Conservation (phyloP, 2,113 vertebrate genomes). For the Catharus bicknelli region DNA sequence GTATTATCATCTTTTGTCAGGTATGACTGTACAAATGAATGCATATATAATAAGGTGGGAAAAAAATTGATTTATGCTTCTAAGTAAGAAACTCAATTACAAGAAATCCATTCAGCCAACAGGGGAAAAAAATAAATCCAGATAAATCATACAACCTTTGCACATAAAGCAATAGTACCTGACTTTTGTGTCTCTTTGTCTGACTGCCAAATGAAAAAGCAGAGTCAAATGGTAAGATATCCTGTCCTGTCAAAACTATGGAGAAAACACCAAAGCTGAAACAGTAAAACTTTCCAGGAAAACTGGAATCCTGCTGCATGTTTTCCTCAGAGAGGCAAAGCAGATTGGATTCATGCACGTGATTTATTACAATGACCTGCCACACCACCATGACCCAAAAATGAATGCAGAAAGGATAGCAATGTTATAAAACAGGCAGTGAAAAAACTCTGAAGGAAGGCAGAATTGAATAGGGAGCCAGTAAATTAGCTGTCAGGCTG, state of each 20-base stretch:
- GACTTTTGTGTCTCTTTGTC: neutral
- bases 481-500: constrained; percentile 77
- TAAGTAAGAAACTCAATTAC: neutral
- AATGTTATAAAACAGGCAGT: constrained; percentile 72
- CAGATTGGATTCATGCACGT: constrained; percentile 70
- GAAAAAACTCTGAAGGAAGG: constrained; percentile 77
- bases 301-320: constrained; percentile 79
- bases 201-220: neutral
- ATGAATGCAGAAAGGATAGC: constrained; percentile 72
- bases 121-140: neutral
- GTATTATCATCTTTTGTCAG: neutral
- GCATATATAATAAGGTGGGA: neutral
- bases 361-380: constrained; percentile 79
- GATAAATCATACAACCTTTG: neutral
- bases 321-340: constrained; percentile 71
- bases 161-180: neutral
- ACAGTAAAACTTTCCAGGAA: constrained; percentile 79
- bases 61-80: neutral
- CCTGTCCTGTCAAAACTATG: constrained; percentile 62
- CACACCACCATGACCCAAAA: constrained; percentile 63
- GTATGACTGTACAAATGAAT: neutral
- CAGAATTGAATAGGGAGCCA: constrained; percentile 76
- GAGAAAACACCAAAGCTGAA: constrained; percentile 74
- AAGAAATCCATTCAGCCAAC: neutral
- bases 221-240: neutral